These are phyloP conservation scores for Dicaeum eximium DNA, from an alignment of 2,113 vertebrate genomes.

Conservation along the genomic window DNA sequence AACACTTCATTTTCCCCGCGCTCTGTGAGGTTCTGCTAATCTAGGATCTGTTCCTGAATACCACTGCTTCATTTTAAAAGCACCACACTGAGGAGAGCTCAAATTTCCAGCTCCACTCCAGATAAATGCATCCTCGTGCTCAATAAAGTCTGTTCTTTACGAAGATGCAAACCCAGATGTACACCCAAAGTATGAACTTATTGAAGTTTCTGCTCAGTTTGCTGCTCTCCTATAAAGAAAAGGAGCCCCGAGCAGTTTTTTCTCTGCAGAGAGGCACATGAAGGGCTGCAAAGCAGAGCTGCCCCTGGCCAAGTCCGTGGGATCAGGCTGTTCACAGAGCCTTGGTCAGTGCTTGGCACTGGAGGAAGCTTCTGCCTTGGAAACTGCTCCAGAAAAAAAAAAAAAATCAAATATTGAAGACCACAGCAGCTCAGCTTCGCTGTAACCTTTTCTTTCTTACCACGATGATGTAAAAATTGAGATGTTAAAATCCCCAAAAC, in stretches of 20 bases:
- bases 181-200: accelerated
- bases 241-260: not conserved
- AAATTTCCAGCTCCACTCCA: not conserved
- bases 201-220: not conserved
- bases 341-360: not conserved
- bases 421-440: not conserved
- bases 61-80: not conserved
- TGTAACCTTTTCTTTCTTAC: accelerated
- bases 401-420: not conserved
- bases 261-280: accelerated
- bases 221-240: not conserved
- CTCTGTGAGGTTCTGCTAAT: not conserved
- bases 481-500: not conserved
- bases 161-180: not conserved
- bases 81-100: not conserved
- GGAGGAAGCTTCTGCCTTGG: not conserved
- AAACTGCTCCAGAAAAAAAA: not conserved
- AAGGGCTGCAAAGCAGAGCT: not conserved
- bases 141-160: not conserved
- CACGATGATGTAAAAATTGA: not conserved
- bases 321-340: not conserved
- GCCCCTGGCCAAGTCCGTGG: not conserved
- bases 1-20: not conserved
- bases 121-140: not conserved
- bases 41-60: not conserved